A percentile compares a stretch with the other conserved stretches of the same genome.
These are phyloP conservation scores for Brenthis daphne DNA, from an alignment of 2,888 invertebrate species.

Conservation along the genomic window DNA sequence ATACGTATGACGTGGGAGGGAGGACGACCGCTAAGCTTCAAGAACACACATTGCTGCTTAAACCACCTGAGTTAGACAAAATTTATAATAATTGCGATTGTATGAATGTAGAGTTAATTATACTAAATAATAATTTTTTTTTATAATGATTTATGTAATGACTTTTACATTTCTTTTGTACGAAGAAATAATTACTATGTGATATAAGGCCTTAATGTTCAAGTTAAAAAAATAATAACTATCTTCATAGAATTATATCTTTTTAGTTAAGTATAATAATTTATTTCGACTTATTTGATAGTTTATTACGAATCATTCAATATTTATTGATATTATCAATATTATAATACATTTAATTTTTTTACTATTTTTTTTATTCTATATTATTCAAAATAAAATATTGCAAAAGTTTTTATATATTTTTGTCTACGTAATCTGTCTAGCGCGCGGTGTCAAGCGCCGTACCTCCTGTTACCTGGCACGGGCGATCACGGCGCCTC, in stretches of 20 bases:
- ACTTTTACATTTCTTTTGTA: too few relatives aligned
- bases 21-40: conserved; percentile 71
- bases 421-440: conserved; percentile 18
- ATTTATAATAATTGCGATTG: conserved; percentile 20
- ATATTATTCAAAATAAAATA: not conserved
- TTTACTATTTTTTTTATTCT: too few relatives aligned
- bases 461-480: conserved; percentile 82
- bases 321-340: too few relatives aligned
- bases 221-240: too few relatives aligned
- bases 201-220: too few relatives aligned
- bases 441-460: conserved; percentile 51
- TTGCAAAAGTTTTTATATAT: not conserved
- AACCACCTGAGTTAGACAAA: conserved; percentile 41
- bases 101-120: not conserved
- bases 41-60: conserved; percentile 69
- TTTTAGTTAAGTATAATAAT: too few relatives aligned
- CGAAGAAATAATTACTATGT: too few relatives aligned
- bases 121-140: not conserved
- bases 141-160: not conserved
- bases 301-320: too few relatives aligned
- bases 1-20: conserved; percentile 68
- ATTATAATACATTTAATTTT: too few relatives aligned
- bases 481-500: conserved; percentile 61
- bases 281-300: too few relatives aligned
- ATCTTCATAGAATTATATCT: too few relatives aligned